These are phyloP conservation scores for Nasonia vitripennis DNA, from an alignment of 1,140 invertebrate species.

Conservation along the genomic window DNA sequence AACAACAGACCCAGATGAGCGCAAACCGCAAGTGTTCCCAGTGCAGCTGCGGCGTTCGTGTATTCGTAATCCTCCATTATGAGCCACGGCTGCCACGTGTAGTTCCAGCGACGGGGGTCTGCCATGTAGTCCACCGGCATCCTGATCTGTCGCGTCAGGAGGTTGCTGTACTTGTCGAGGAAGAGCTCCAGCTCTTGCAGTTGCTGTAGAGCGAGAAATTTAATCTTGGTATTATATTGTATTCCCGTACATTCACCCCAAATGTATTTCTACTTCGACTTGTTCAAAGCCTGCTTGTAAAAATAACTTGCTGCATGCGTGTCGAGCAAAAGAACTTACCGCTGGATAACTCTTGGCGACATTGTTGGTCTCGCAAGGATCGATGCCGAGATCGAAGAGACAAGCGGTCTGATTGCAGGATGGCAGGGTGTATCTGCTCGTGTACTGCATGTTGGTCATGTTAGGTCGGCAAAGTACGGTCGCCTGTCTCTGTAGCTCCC, in stretches of 20 bases:
- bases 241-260: not conserved
- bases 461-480: slow-evolving; percentile 66
- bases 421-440: slow-evolving; percentile 57
- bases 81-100: slow-evolving; percentile 74
- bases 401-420: slow-evolving; percentile 76
- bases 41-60: slow-evolving; percentile 56
- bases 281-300: no score
- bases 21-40: slow-evolving; percentile 58
- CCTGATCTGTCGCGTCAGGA: slow-evolving; percentile 65
- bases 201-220: slow-evolving; percentile 55
- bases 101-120: slow-evolving; percentile 72
- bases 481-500: slow-evolving; percentile 66
- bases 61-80: slow-evolving; percentile 54
- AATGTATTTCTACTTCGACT: not conserved
- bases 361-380: slow-evolving; percentile 83
- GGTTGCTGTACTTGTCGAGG: slow-evolving; percentile 67
- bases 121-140: slow-evolving; percentile 69
- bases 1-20: slow-evolving; percentile 64
- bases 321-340: slow-evolving; percentile 55
- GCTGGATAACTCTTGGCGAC: slow-evolving; percentile 72
- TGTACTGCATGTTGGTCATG: slow-evolving; percentile 53
- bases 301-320: no score
- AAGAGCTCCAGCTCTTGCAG: slow-evolving; percentile 68
- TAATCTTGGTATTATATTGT: not conserved
- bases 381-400: slow-evolving; percentile 79